Evolutionary conservation across 37 sponge, comb jelly and placozoan species (phyloP).

Genomic region (Cliona cf. orientalis): DNA sequence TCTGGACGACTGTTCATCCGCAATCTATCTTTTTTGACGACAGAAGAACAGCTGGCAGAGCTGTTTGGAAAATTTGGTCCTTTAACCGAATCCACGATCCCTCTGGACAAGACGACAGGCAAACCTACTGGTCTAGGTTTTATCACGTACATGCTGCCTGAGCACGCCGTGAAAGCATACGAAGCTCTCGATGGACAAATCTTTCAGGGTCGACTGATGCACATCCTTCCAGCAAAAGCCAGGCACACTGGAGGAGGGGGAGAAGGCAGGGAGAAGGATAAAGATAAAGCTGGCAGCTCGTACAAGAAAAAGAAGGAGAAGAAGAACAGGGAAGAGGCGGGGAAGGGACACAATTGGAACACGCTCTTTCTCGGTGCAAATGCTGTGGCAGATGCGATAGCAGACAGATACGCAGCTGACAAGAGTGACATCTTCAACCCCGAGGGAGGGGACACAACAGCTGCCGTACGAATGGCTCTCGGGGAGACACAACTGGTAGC

Average conservation of each 20-base stretch:
- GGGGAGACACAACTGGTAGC: slow-evolving; percentile 94
- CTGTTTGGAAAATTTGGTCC: slow-evolving; percentile 87
- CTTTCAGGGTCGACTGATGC: slow-evolving; percentile 90
- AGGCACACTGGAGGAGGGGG: slow-evolving; percentile 3
- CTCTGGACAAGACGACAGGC: slow-evolving; percentile 75
- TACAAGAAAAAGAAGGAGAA: slow-evolving; percentile 86
- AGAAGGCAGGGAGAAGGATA: neutral
- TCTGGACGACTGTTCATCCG: slow-evolving; percentile 93
- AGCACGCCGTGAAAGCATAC: slow-evolving; percentile 88
- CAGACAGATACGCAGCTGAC: slow-evolving; percentile 53
- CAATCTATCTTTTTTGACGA: slow-evolving; percentile 85
- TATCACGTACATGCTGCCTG: slow-evolving; percentile 95
- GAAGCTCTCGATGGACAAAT: slow-evolving; percentile 80
- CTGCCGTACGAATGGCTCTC: slow-evolving; percentile 92
- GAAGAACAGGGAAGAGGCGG: slow-evolving; percentile 66
- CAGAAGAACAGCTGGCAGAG: slow-evolving; percentile 82
- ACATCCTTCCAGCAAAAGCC: slow-evolving; percentile 85
- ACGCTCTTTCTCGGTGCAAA: slow-evolving; percentile 90
- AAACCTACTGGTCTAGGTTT: slow-evolving; percentile 86
- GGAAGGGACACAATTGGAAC: slow-evolving; percentile 90
- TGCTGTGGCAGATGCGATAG: slow-evolving; percentile 92
- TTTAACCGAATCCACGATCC: slow-evolving; percentile 75
- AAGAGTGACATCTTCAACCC: slow-evolving; percentile 84
- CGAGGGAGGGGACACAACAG: slow-evolving; percentile 48
- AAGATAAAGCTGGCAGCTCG: neutral